These are phyloP conservation scores for Melipona quadrifasciata DNA, from an alignment of 1,140 invertebrate genomes.

Conservation along the genomic window DNA sequence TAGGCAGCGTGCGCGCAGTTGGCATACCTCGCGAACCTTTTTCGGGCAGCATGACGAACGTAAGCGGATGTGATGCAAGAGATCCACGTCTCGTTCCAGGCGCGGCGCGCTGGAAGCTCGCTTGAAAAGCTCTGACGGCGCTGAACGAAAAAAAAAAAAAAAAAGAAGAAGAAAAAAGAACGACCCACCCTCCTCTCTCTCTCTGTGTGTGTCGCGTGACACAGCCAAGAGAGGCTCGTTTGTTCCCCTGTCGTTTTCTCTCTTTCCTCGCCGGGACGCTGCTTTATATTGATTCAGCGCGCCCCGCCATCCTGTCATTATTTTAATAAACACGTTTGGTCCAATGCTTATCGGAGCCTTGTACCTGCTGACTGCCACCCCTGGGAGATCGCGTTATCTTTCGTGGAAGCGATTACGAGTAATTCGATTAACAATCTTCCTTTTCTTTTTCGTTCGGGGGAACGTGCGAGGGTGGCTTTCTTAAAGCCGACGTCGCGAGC, in stretches of 20 bases:
- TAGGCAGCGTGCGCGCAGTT: constrained; percentile 40
- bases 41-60: constrained; percentile 39
- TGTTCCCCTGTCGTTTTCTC: constrained; percentile 12
- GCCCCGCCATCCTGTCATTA: constrained; percentile 11
- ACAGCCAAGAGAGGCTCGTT: constrained; percentile 5
- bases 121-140: constrained; percentile 19
- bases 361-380: not conserved
- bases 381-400: not conserved
- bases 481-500: not conserved
- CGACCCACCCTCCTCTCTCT: not conserved
- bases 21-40: constrained; percentile 42
- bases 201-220: constrained; percentile 3
- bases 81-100: constrained; percentile 29
- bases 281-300: constrained; percentile 3
- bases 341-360: not conserved
- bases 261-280: not conserved
- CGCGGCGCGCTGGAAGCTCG: not conserved
- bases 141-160: not conserved
- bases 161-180: not conserved
- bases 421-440: constrained; percentile 15
- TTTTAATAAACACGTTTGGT: constrained; percentile 27
- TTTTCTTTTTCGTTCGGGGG: not conserved
- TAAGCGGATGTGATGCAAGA: constrained; percentile 47
- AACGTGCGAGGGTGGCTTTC: too few relatives aligned
- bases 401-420: constrained; percentile 16